Evolutionary conservation across 2,113 vertebrate species (phyloP).

Genomic region (Campylorhamphus procurvoides): DNA sequence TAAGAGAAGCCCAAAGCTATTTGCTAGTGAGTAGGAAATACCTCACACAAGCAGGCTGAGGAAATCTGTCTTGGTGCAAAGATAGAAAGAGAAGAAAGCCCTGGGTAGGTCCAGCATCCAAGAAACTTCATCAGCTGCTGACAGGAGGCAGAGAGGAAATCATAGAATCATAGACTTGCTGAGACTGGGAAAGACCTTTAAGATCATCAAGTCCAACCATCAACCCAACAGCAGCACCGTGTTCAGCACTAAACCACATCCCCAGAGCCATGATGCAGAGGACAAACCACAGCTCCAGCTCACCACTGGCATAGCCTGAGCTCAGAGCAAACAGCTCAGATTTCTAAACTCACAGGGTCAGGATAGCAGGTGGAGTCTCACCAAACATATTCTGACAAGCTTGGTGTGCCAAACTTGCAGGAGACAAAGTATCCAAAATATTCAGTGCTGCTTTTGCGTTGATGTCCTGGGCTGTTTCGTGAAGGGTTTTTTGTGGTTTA

Average conservation of each 20-base stretch:
- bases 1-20: neutral
- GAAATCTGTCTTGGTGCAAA: neutral
- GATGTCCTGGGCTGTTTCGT: neutral
- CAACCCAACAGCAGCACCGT: neutral
- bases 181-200: neutral
- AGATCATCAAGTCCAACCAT: neutral
- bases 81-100: neutral
- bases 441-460: neutral
- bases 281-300: neutral
- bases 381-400: neutral
- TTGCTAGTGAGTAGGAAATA: neutral
- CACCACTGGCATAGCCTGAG: neutral
- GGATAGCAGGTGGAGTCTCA: neutral
- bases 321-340: neutral
- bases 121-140: neutral
- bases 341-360: neutral
- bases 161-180: neutral
- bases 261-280: neutral
- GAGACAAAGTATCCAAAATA: neutral
- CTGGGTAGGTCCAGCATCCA: neutral
- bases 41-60: neutral
- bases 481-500: neutral
- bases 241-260: neutral
- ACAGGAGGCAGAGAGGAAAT: neutral
- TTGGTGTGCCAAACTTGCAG: neutral